Conservation (phyloP, 2,888 invertebrate species). For the Polyommatus iphigenia region DNA sequence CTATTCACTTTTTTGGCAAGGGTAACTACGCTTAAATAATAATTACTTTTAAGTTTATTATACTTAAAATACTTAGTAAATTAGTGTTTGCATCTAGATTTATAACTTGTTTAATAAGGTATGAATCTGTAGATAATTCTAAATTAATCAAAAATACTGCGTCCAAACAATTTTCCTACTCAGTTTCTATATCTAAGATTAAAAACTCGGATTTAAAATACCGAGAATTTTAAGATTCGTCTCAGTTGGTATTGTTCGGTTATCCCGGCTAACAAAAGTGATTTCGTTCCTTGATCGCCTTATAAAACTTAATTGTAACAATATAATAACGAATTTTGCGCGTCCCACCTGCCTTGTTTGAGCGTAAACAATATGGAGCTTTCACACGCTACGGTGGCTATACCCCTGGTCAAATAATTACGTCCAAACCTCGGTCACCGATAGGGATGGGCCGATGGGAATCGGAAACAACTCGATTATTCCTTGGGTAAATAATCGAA, state of each 20-base stretch:
- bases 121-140: background rate
- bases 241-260: conserved; percentile 1
- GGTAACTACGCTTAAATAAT: background rate
- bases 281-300: conserved; percentile 49
- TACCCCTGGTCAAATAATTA: conserved; percentile 80
- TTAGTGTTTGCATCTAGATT: background rate
- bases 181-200: background rate
- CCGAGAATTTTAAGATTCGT: conserved; percentile 6
- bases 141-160: background rate
- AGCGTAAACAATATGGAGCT: conserved; percentile 77
- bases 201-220: conserved; percentile 1
- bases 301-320: conserved; percentile 66
- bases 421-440: conserved; percentile 56
- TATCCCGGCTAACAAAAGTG: conserved; percentile 29
- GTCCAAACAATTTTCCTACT: background rate
- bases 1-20: conserved; percentile 25
- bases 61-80: background rate
- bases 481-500: background rate
- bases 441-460: background rate
- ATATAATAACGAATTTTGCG: conserved; percentile 62
- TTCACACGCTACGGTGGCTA: conserved; percentile 78
- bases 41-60: background rate
- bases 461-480: background rate
- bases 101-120: background rate
- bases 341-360: conserved; percentile 72